phyloP scores from a whole-genome alignment of 2,797 vertebrate genomes.

The Prionace glauca region DNA sequence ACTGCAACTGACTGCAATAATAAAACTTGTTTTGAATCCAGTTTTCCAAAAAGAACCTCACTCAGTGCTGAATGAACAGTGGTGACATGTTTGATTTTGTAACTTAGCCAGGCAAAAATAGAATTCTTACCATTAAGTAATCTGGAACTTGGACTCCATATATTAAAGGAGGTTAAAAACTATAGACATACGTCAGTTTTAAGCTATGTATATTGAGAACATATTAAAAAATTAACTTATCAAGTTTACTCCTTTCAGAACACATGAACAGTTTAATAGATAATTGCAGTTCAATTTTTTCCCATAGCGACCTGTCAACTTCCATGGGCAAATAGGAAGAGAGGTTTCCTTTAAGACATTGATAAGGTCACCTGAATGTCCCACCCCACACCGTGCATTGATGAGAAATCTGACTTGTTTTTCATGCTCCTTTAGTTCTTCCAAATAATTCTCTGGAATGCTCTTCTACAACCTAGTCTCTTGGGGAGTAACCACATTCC shows the following conservation, averaged over 20 bases:
- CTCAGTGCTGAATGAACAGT: too few relatives aligned
- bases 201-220: not conserved
- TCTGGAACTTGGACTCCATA: not conserved
- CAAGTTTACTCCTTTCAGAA: not conserved
- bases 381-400: not conserved
- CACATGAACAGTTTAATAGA: not conserved
- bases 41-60: not conserved
- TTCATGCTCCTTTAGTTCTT: not conserved
- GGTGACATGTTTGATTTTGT: not conserved
- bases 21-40: not conserved
- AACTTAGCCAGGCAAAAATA: not conserved
- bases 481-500: not conserved
- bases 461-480: not conserved
- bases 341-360: not conserved
- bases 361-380: not conserved
- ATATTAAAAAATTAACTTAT: not conserved
- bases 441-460: not conserved
- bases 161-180: not conserved
- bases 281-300: not conserved
- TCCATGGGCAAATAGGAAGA: not conserved
- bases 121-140: too few relatives aligned
- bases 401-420: not conserved
- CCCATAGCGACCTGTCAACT: not conserved
- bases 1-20: not conserved
- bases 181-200: not conserved